Evolutionary conservation across 2,797 vertebrate species (phyloP), one percentile per base, ranked within the genome.

Genomic region (Champsocephalus esox): DNA sequence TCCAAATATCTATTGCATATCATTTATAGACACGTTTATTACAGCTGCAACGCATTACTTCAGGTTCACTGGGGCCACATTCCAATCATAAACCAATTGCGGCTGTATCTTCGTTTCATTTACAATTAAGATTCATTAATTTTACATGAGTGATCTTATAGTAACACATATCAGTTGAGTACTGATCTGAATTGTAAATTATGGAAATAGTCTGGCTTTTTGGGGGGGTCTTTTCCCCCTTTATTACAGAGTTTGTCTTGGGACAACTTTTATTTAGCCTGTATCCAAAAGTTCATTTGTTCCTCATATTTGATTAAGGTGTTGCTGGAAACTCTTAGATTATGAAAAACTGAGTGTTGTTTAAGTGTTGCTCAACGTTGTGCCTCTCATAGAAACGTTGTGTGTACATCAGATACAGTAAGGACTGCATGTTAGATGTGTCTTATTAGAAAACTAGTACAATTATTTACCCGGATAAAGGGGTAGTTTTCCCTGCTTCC

Each of bases 21-120:
- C 60, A 73, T 87, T 87, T 83, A 84, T 74, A 50, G 65, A 87
- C 77, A 21, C 44, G 19, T 32, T 38, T 60, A 83, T 83, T 67
- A 72, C 0, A 66, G 68, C 60, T 76, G 52, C 16, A 69, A 41
- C 72, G 70, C 56, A 60, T 48, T 56, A 3, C 46, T 61, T 28
- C 4, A 1, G 60, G 78, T 78, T 71, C 32, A 32, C 3, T 52
- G 67, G 11, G 12, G 73, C 67, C 34, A 63, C 0, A 5, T 67
- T 73, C 32, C 32, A 75, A 16, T 79, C 49, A 54, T 9, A 44
- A 63, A 12, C 12, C 12, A 41, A 62, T 24, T 63, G 16, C 62
- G 41, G 14, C 51, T 32, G 32, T 59, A 1, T 67, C 46, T 41
- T 51, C 46, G 48, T 67, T 72, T 57, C 4, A 48, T 46, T 48